Base-by-base conservation (phyloP, 1,140 invertebrate species). In the Aphidius gifuensis region DNA sequence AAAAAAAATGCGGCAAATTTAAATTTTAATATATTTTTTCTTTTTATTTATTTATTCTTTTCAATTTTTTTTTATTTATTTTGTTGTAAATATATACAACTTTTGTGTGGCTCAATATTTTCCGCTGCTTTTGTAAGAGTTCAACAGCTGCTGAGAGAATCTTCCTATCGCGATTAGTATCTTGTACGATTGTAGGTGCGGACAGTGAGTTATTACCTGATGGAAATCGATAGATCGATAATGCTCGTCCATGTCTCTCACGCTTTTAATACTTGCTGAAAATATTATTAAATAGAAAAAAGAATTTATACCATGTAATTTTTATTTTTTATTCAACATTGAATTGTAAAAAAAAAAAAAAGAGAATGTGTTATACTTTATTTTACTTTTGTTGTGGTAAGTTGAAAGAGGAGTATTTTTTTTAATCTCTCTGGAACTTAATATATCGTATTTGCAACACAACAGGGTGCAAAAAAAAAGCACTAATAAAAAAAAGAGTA, bases 131-230 rank as follows among this genome's bases (percentile, higher is more conserved):
- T 39, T 9, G 9, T 55, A 62, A 47, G 58, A 57, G 64, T 69
- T 62, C 46, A 60, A 65, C 70, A 75, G 70, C 69, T 72, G 72
- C 69, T 67, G 75, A 76, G 71, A 71, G 71, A 73, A 74, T 68
- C 64, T 69, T 75, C 23, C 68, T 69, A 73, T 68, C 72, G 69
- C 56, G 74, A 75, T 76, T 68, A 3, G 66, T 76, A 74, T 76
- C 74, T 71, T 59, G 61, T 62, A 62, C 51, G 68, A 47, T 67
- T 71, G 66, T 38, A 61, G 53, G 60, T 60, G 66, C 67, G 53
- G 71, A 61, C 66, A 58, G 68, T 77, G 73, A 76, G 74, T 76
- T 77, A 77, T 77, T 71, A 64, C 69, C 64, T 53, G 53, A 39
- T 42, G 64, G 67, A 70, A 61, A 53, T 45, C 58, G 66, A 73